Conservation (phyloP, 2,888 invertebrate genomes). For the Stratiomys singularior region DNA sequence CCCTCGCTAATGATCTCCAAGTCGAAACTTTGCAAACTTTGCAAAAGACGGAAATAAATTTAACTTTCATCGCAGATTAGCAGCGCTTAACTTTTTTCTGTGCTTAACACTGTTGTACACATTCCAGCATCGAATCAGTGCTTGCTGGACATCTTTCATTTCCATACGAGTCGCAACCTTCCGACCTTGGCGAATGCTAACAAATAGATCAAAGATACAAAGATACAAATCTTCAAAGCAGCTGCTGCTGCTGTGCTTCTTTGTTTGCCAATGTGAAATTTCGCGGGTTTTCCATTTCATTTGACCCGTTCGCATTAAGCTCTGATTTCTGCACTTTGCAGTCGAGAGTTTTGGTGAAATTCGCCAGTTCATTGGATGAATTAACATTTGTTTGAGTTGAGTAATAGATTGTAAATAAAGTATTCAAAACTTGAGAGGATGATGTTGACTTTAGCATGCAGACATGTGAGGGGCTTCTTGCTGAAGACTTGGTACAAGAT, state of each 20-base stretch:
- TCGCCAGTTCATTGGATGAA: conserved; percentile 18
- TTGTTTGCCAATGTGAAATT: not conserved
- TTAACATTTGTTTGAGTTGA: conserved; percentile 9
- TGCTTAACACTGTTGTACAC: no score
- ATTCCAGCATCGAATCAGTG: no score
- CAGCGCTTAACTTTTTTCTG: no score
- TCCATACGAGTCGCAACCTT: no score
- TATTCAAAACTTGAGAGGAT: not conserved
- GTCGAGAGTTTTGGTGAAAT: conserved; percentile 1
- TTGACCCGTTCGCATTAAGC: not conserved
- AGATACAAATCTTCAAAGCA: not conserved
- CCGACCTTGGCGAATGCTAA: no score
- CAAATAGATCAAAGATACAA: no score
- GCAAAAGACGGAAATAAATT: no score
- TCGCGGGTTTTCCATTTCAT: not conserved
- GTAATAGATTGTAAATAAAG: conserved; percentile 17
- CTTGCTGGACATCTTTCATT: no score
- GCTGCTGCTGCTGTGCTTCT: not conserved
- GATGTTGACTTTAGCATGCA: not conserved
- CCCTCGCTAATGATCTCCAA: no score
- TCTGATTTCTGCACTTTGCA: conserved; percentile 4
- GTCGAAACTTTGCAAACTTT: no score
- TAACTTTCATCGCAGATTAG: no score
- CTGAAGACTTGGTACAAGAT: not conserved
- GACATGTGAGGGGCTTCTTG: not conserved